Evolutionary conservation across 2,797 vertebrate species (phyloP), one percentile per base, ranked within the genome.

Genomic region (Chromis chromis): DNA sequence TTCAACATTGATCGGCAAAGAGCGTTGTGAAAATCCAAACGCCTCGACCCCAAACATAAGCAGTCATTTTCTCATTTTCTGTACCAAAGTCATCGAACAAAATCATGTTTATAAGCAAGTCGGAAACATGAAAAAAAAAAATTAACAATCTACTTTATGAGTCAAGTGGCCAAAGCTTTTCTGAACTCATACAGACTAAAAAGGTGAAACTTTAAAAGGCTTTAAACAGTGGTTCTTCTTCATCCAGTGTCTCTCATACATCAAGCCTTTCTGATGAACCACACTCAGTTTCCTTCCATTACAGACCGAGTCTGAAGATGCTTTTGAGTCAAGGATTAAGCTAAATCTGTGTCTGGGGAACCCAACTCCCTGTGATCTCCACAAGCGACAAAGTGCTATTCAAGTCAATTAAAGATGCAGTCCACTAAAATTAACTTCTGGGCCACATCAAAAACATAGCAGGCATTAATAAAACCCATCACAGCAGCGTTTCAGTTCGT

Each of bases 331-430:
- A 52, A 75, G 79, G 82, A 85, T 89, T 74, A 88, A 69, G 57
- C 55, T 80, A 70, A 89, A 89, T 79, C 76, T 88, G 70, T 42
- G 74, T 76, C 74, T 74, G 72, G 78, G 77, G 86, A 89, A 36
- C 57, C 56, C 42, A 71, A 56, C 65, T 82, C 60, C 27, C 66
- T 86, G 71, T 82, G 84, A 86, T 89, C 75, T 77, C 56, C 83
- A 65, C 52, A 58, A 76, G 78, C 3, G 59, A 90, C 75, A 87
- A 86, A 86, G 53, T 7, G 2, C 52, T 42, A 55, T 75, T 80
- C 62, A 74, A 72, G 76, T 84, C 59, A 63, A 85, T 79, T 81
- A 76, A 82, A 80, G 78, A 82, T 36, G 67, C 74, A 78, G 83
- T 77, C 72, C 85, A 74, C 65, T 78, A 73, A 84, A 86, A 89